These are phyloP conservation scores for Pica pica DNA, from an alignment of 2,113 vertebrate species.

Conservation along the genomic window DNA sequence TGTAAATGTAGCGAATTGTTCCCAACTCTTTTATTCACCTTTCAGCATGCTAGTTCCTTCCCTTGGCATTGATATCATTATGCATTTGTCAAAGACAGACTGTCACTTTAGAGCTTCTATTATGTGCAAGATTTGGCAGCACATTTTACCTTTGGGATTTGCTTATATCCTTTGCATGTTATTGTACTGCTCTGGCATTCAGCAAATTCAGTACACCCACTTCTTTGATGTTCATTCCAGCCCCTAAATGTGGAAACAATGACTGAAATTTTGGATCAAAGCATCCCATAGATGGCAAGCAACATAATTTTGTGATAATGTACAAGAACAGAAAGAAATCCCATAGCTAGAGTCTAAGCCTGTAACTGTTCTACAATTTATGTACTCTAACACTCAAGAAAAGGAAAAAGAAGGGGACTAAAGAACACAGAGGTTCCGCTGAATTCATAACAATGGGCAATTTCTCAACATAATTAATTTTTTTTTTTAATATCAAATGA, in stretches of 20 bases:
- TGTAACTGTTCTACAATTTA: constrained; percentile 31
- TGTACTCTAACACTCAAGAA: constrained; percentile 18
- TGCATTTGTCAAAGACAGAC: constrained; percentile 76
- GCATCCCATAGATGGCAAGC: constrained; percentile 69
- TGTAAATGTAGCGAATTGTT: constrained; percentile 75
- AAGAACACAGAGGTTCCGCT: neutral
- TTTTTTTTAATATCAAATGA: neutral
- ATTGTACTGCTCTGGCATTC: constrained; percentile 78
- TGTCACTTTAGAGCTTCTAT: constrained; percentile 78
- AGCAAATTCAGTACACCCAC: constrained; percentile 71
- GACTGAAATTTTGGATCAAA: constrained; percentile 80
- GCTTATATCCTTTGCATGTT: constrained; percentile 81
- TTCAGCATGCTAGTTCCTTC: constrained; percentile 79
- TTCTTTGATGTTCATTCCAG: constrained; percentile 81
- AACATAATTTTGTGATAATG: constrained; percentile 63
- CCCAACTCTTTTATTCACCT: constrained; percentile 74
- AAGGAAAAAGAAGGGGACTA: neutral
- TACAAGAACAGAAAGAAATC: constrained; percentile 53
- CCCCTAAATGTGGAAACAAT: constrained; percentile 83
- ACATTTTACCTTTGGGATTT: constrained; percentile 76
- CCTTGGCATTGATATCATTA: constrained; percentile 77
- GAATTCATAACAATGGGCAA: neutral
- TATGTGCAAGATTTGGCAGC: constrained; percentile 80
- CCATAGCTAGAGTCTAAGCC: neutral
- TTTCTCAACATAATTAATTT: constrained; percentile 1